Base-by-base conservation (phyloP, 2,113 vertebrate species). In the Collichthys lucidus region DNA sequence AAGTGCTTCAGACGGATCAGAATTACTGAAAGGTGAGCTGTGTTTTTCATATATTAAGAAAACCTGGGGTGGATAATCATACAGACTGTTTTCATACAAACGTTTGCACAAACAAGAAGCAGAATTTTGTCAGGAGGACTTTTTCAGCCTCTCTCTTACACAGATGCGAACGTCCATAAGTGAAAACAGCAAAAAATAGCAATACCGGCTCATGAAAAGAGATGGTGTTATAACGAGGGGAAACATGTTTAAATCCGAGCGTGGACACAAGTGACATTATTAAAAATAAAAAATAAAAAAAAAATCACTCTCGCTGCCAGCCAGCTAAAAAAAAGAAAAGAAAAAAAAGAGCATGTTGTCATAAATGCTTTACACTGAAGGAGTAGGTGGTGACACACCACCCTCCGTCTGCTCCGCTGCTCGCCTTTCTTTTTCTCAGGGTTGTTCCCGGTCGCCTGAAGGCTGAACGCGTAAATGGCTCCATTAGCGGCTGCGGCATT, bases 381-480 rank as follows among this genome's bases (percentile, higher is more conserved):
- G 55, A 42, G 40, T 26, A 56, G 12, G 49, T 50, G 16, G 57
- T 60, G 65, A 55, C 42, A 57, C 76, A 57, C 60, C 16, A 61
- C 24, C 16, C 46, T 53, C 7, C 70, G 50, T 50, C 57, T 15
- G 11, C 26, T 55, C 49, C 4, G 17, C 70, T 64, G 31, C 52
- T 40, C 63, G 24, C 62, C 35, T 31, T 14, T 46, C 11, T 31
- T 68, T 71, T 74, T 66, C 44, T 29, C 22, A 14, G 57, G 50
- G 74, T 53, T 79, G 35, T 71, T 70, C 77, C 68, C 73, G 56
- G 56, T 79, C 46, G 69, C 50, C 79, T 26, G 4, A 46, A 84
- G 77, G 47, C 50, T 26, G 60, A 0, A 49, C 29, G 44, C 71
- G 76, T 82, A 80, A 86, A 86, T 78, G 87, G 73, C 71, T 81